phyloP scores from a whole-genome alignment of 2,888 invertebrate species.

The Chironomus riparius region DNA sequence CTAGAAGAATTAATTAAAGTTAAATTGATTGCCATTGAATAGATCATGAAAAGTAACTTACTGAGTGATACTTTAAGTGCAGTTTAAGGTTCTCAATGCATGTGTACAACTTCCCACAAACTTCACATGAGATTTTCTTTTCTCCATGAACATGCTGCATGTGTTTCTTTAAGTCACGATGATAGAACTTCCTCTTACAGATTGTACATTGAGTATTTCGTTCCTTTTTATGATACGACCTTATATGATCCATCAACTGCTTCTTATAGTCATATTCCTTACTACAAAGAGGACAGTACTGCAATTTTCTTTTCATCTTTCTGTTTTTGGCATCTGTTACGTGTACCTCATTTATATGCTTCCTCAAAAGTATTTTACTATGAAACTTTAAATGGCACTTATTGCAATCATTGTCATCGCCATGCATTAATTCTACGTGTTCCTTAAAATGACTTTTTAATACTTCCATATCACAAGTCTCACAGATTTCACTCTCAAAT shows the following conservation, averaged over 20 bases:
- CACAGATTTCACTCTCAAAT: background rate
- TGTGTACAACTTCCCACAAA: conserved; percentile 4
- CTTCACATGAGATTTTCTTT: conserved; percentile 1
- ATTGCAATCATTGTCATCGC: background rate
- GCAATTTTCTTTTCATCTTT: background rate
- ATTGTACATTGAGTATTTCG: conserved; percentile 2
- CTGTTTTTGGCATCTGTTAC: background rate
- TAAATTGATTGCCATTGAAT: too few relatives aligned
- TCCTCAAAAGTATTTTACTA: background rate
- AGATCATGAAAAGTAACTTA: too few relatives aligned
- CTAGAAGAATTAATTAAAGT: too few relatives aligned
- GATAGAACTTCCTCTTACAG: conserved; percentile 7
- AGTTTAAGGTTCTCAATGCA: conserved; percentile 6
- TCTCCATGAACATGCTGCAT: conserved; percentile 14
- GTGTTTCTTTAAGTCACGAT: conserved; percentile 19
- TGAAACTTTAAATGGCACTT: background rate
- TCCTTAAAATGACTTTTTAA: background rate
- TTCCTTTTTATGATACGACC: conserved; percentile 8
- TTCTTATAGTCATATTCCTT: conserved; percentile 19
- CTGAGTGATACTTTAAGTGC: conserved; percentile 10
- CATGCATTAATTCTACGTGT: conserved; percentile 2
- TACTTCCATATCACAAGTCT: background rate
- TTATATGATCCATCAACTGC: conserved; percentile 15
- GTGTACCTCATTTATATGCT: background rate
- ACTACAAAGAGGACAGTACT: background rate